phyloP scores from a whole-genome alignment of 2,888 invertebrate genomes.

The Vesta saturnalis region DNA sequence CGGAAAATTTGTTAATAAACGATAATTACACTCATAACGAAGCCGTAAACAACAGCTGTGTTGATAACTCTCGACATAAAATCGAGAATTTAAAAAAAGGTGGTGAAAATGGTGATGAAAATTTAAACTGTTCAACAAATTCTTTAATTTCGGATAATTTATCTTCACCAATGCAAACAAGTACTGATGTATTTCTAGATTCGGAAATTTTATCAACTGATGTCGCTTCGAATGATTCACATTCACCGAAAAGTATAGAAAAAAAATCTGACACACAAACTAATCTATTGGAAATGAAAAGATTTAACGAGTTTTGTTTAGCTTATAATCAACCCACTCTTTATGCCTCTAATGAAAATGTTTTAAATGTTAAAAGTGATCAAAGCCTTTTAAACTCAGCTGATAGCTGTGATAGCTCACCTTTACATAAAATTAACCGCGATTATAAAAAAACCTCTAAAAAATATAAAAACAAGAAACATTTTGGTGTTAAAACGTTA shows the following conservation, averaged over 20 bases:
- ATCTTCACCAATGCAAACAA: conserved; percentile 64
- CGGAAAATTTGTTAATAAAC: conserved; percentile 23
- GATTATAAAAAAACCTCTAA: conserved; percentile 63
- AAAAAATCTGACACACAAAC: conserved; percentile 18
- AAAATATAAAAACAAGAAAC: conserved; percentile 62
- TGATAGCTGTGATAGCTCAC: conserved; percentile 64
- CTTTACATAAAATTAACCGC: conserved; percentile 64
- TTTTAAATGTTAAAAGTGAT: conserved; percentile 60
- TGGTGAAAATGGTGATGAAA: conserved; percentile 51
- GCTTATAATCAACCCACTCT: conserved; percentile 44
- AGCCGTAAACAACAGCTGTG: conserved; percentile 36
- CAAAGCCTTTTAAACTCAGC: conserved; percentile 60
- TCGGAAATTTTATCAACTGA: conserved; percentile 61
- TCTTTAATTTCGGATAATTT: conserved; percentile 62
- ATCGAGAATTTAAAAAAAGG: conserved; percentile 45
- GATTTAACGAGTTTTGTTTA: conserved; percentile 48
- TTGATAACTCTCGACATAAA: conserved; percentile 31
- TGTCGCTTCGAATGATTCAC: conserved; percentile 60
- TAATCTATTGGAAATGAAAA: conserved; percentile 44
- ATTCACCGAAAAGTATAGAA: conserved; percentile 55
- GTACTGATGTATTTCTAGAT: conserved; percentile 62
- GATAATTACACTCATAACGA: conserved; percentile 23
- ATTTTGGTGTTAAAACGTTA: conserved; percentile 65
- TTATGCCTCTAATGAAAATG: conserved; percentile 57
- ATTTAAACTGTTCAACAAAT: conserved; percentile 61